phyloP scores from a whole-genome alignment of 2,888 invertebrate species.

The Drosophila testacea region DNA sequence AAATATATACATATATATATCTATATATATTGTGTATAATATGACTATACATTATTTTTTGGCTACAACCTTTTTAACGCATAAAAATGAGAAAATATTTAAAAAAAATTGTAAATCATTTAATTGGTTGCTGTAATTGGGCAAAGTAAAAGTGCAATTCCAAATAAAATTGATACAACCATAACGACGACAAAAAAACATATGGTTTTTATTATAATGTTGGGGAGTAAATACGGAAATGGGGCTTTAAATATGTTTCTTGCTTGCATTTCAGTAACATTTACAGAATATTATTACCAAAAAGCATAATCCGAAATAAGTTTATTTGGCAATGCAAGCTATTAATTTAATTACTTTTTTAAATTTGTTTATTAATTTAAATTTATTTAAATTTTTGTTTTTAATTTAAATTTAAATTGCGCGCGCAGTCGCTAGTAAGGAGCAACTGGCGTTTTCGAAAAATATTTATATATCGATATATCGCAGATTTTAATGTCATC shows the following conservation, averaged over 20 bases:
- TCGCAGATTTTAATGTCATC: not conserved
- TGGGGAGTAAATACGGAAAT: not conserved
- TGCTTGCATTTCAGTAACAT: no score
- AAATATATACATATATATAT: constrained; percentile 43
- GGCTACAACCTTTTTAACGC: constrained; percentile 66
- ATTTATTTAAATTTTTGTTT: no score
- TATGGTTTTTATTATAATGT: not conserved
- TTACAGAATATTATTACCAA: no score
- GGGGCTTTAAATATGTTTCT: not conserved
- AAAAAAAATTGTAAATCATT: constrained; percentile 72
- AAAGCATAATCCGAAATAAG: no score
- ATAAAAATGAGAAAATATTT: constrained; percentile 54
- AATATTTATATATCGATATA: no score
- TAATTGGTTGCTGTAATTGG: constrained; percentile 70
- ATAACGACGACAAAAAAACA: constrained; percentile 48
- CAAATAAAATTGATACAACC: constrained; percentile 74
- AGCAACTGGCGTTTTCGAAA: no score
- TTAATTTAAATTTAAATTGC: no score
- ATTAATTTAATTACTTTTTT: no score
- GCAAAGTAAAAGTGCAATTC: constrained; percentile 74
- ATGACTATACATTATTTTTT: constrained; percentile 61
- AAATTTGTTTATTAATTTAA: no score
- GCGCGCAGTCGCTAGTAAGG: no score
- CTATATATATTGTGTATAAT: constrained; percentile 38
- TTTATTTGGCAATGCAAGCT: no score